phyloP scores from a whole-genome alignment of 2,888 invertebrate species.

The Xylocampa areola region DNA sequence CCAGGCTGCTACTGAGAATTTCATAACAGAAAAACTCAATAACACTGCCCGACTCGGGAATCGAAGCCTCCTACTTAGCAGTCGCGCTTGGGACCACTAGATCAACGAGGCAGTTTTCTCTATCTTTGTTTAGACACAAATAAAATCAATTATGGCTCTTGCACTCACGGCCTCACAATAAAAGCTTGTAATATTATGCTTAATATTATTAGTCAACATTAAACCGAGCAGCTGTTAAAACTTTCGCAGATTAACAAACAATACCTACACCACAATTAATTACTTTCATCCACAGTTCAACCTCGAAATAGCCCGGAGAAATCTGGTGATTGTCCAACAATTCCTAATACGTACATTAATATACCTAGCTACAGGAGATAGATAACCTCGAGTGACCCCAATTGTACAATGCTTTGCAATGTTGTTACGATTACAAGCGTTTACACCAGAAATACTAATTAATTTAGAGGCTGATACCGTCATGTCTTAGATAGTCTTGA shows the following conservation, averaged over 20 bases:
- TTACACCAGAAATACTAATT: conserved; percentile 30
- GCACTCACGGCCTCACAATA: no score
- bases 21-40: no score
- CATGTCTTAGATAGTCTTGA: conserved; percentile 9
- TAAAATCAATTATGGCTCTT: no score
- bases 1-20: no score
- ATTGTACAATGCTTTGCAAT: conserved; percentile 33
- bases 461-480: conserved; percentile 39
- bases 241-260: background rate
- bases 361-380: conserved; percentile 19
- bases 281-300: conserved; percentile 30
- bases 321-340: conserved; percentile 47
- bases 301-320: conserved; percentile 39
- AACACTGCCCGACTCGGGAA: no score
- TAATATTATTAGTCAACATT: no score
- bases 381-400: conserved; percentile 46
- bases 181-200: no score
- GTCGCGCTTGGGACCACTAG: no score
- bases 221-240: background rate
- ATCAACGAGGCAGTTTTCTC: no score
- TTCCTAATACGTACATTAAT: conserved; percentile 39
- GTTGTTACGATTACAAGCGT: conserved; percentile 29
- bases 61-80: no score
- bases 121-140: no score
- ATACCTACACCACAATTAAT: background rate